Evolutionary conservation across 2,888 invertebrate genomes (phyloP), one percentile per base, ranked within the genome.

Genomic region (Syrista parreyssii): DNA sequence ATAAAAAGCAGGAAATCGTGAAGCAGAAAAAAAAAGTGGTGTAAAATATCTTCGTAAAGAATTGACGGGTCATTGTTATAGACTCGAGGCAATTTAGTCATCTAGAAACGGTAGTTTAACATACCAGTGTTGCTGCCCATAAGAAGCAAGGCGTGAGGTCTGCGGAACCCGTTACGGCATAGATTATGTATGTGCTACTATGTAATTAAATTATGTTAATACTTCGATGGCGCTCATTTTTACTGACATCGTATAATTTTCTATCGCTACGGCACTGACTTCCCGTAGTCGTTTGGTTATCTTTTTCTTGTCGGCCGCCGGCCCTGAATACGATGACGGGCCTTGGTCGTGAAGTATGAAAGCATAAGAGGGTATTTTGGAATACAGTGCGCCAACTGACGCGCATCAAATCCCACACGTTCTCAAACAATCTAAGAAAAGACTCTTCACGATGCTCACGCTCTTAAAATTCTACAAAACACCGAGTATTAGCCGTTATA

Each of bases 161-260:
- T 1, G 15, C 40, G 4, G 40, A 40, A 40, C 40, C 40, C 40
- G 40, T 40, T 40, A 40, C 15, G 40, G 23, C 40, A 40, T 40
- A 40, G 40, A 40, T 40, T 40, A 40, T 81, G 79, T 81, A 79
- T 81, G 78, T 80, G 81, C 79, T 81, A 81, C 81, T 84, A 81
- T 80, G 85, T 82, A 85, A 87, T 87, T 86, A 86, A 86, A 85
- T 83, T 83, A 79, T 82, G 81, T 80, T 83, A 83, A 85, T 86
- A 83, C 78, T 71, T 68, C 69, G 77, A 78, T 79, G 78, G 77
- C 78, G 80, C 32, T 72, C 74, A 81, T 75, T 73, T 76, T 81
- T 68, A 34, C 80, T 77, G 75, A 79, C 82, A 81, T 78, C 79
- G 78, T 81, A 81, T 82, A 79, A 80, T 81, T 82, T 83, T 81